Percentiles rank a stretch among this genome's conserved stretches.
These are phyloP conservation scores for Diachasmimorpha longicaudata DNA, from an alignment of 1,140 invertebrate genomes.

Conservation along the genomic window DNA sequence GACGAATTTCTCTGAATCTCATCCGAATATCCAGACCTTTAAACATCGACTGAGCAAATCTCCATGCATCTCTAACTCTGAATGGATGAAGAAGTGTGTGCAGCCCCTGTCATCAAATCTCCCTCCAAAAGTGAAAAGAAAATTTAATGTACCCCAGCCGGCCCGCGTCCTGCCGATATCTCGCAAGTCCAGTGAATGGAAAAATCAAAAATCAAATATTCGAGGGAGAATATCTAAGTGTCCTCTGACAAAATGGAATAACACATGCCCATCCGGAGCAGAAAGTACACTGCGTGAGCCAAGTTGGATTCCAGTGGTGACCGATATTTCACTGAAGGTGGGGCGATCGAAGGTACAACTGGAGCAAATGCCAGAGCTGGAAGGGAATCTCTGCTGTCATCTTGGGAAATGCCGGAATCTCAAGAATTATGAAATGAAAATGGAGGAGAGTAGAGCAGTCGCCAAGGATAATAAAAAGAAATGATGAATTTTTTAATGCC, in stretches of 20 bases:
- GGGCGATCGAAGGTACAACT: background rate
- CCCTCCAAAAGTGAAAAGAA: background rate
- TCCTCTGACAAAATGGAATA: background rate
- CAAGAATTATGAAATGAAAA: conserved; percentile 29
- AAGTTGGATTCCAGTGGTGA: background rate
- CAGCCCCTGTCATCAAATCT: background rate
- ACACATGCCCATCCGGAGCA: background rate
- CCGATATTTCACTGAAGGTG: too few relatives aligned
- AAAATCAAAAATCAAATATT: conserved; percentile 13
- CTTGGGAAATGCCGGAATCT: background rate
- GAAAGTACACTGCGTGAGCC: background rate
- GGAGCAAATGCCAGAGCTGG: background rate
- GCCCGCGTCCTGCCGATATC: background rate
- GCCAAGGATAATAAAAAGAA: background rate
- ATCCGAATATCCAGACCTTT: conserved; percentile 21
- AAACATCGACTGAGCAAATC: conserved; percentile 39
- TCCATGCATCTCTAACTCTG: conserved; percentile 26
- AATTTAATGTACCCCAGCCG: background rate
- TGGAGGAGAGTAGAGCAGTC: conserved; percentile 14
- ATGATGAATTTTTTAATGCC: background rate
- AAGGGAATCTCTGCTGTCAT: background rate
- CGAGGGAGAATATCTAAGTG: conserved; percentile 14
- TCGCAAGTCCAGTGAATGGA: conserved; percentile 8
- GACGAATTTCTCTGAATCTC: conserved; percentile 16
- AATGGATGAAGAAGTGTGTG: background rate